These are phyloP conservation scores for Drosophila dives DNA, from an alignment of 2,888 invertebrate species.

Conservation along the genomic window DNA sequence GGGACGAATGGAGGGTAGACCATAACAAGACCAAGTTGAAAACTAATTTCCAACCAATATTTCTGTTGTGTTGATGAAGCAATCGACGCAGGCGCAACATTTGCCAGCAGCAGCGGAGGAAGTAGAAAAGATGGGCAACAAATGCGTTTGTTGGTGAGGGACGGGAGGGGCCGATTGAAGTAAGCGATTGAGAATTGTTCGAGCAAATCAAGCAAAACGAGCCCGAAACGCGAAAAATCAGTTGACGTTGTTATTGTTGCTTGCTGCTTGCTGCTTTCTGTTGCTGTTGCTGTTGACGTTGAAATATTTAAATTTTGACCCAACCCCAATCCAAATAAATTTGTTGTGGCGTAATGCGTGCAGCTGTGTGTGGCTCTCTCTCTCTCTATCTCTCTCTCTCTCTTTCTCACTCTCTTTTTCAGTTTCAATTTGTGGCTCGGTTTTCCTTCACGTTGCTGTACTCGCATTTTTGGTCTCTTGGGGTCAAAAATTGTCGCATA, in stretches of 20 bases:
- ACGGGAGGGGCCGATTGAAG: constrained; percentile 5
- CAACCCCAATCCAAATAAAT: constrained; percentile 77
- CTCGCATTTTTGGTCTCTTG: constrained; percentile 65
- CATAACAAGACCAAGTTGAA: constrained; percentile 62
- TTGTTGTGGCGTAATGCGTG: constrained; percentile 73
- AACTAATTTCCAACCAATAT: constrained; percentile 65
- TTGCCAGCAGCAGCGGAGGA: constrained; percentile 32
- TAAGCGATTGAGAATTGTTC: constrained; percentile 43
- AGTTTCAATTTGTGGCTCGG: constrained; percentile 21
- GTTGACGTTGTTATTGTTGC: constrained; percentile 57
- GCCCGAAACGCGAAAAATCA: constrained; percentile 72
- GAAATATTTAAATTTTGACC: constrained; percentile 80
- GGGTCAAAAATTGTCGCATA: constrained; percentile 73
- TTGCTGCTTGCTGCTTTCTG: constrained; percentile 23
- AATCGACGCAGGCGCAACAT: constrained; percentile 52
- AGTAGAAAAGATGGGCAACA: constrained; percentile 13
- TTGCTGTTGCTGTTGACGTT: constrained; percentile 36
- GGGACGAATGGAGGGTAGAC: neutral
- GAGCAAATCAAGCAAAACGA: constrained; percentile 71
- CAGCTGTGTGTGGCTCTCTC: constrained; percentile 60
- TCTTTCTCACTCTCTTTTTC: constrained; percentile 6
- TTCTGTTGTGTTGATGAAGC: constrained; percentile 30
- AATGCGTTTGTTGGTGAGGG: neutral
- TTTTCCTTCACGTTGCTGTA: constrained; percentile 40
- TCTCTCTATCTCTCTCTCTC: neutral